phyloP scores from a whole-genome alignment of 2,888 invertebrate genomes.

The Nephrotoma appendiculata region DNA sequence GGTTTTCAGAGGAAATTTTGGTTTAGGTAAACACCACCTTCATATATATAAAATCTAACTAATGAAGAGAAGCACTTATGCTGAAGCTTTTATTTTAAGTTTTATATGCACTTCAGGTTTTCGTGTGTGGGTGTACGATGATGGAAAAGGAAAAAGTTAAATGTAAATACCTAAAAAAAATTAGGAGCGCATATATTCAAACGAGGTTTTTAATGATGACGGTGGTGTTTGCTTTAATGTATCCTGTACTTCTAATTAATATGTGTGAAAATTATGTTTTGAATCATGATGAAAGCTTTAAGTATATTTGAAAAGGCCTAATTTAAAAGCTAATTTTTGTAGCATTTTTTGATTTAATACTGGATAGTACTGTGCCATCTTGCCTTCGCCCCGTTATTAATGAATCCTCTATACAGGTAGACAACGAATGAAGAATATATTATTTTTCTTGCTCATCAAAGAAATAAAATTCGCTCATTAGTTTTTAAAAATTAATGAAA shows the following conservation, averaged over 20 bases:
- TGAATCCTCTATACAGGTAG: no score
- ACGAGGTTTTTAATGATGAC: not conserved
- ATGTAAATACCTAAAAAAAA: not conserved
- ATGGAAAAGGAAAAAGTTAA: not conserved
- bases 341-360: no score
- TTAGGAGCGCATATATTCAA: not conserved
- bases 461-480: no score
- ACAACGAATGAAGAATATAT: no score
- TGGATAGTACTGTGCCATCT: no score
- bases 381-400: no score
- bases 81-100: not conserved
- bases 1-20: not conserved
- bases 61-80: not conserved
- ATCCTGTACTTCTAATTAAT: not conserved
- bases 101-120: not conserved
- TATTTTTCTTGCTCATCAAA: no score
- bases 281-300: not conserved
- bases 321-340: no score
- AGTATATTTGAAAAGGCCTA: not conserved
- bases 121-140: not conserved
- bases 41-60: not conserved
- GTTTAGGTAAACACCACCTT: not conserved
- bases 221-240: not conserved
- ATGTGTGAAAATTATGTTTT: not conserved
- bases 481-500: no score